Percentiles rank a stretch among this genome's conserved stretches.
phyloP scores from a whole-genome alignment of 2,797 vertebrate genomes.

The Sebastes oblongus region DNA sequence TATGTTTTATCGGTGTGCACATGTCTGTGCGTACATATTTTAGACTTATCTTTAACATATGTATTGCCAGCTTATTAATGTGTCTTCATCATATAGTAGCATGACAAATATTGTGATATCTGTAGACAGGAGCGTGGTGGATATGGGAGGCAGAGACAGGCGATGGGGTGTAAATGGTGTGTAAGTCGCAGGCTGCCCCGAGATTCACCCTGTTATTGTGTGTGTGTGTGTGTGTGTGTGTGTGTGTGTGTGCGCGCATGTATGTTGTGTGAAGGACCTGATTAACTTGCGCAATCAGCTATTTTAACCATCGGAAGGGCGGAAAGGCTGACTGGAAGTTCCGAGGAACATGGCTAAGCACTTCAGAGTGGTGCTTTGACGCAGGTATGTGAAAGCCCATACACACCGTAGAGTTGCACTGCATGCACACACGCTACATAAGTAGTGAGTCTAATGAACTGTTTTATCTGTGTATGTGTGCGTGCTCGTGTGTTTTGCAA shows the following conservation, averaged over 20 bases:
- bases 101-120: background rate
- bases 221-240: background rate
- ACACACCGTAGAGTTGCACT: background rate
- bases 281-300: conserved; percentile 55
- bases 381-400: background rate
- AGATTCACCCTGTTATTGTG: conserved; percentile 28
- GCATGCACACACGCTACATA: background rate
- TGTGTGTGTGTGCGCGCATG: background rate
- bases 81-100: conserved; percentile 9
- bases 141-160: conserved; percentile 8
- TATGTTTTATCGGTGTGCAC: background rate
- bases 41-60: background rate
- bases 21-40: conserved; percentile 4
- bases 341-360: conserved; percentile 33
- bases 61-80: conserved; percentile 3
- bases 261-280: conserved; percentile 20
- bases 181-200: background rate
- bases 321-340: conserved; percentile 54
- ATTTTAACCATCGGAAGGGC: conserved; percentile 46
- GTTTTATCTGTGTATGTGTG: background rate
- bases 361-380: conserved; percentile 31
- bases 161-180: background rate
- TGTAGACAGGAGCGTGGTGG: background rate
- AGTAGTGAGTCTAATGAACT: conserved; percentile 17
- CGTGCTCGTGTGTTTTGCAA: conserved; percentile 23